These are phyloP conservation scores for Lycopodina hypogea DNA, from an alignment of 37 sponge, comb jelly and placozoan species.

Conservation along the genomic window DNA sequence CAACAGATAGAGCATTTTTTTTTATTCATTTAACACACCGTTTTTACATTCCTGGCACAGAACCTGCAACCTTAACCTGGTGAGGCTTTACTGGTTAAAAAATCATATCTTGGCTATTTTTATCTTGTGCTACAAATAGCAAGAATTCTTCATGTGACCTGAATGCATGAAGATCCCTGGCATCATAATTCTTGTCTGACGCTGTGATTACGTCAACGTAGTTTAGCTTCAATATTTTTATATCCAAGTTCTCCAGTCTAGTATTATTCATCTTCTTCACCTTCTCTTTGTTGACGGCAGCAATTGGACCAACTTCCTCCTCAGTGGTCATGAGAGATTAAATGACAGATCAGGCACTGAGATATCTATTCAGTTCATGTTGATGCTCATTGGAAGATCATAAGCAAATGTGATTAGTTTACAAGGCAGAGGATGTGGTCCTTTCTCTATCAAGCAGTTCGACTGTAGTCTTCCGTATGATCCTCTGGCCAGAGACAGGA, in stretches of 20 bases:
- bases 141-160: too few species aligned
- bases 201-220: too few species aligned
- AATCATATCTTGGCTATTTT: too few species aligned
- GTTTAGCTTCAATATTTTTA: neutral
- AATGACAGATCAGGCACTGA: neutral
- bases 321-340: neutral
- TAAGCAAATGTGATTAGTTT: too few species aligned
- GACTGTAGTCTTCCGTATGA: conserved; percentile 16
- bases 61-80: too few species aligned
- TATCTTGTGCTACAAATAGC: too few species aligned
- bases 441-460: conserved; percentile 50
- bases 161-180: too few species aligned
- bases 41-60: neutral
- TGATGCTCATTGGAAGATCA: neutral
- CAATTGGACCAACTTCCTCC: neutral
- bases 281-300: neutral
- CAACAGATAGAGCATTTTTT: conserved; percentile 56
- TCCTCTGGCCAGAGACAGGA: conserved; percentile 56
- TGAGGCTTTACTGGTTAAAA: too few species aligned
- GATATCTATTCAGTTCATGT: neutral
- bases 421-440: conserved; percentile 31
- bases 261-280: neutral
- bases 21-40: conserved; percentile 66
- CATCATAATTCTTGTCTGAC: neutral
- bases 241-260: neutral